phyloP scores from a whole-genome alignment of 2,113 vertebrate species.

The Mastomys coucha region DNA sequence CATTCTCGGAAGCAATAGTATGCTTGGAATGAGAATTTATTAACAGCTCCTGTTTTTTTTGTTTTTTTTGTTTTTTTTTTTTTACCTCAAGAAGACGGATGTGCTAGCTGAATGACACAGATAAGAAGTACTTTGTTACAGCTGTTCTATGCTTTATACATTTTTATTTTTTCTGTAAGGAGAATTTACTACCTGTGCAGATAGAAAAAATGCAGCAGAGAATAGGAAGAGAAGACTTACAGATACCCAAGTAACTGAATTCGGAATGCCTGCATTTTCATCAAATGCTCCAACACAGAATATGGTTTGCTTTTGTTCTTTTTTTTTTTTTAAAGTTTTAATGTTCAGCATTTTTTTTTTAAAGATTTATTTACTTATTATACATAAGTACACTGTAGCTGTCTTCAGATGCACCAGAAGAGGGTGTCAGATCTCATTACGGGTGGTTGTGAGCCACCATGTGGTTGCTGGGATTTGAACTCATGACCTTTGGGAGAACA shows the following conservation, averaged over 20 bases:
- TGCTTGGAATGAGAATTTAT: constrained; percentile 27
- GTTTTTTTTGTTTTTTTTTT: not conserved
- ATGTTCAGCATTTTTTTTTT: too few relatives aligned
- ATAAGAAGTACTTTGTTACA: constrained; percentile 48
- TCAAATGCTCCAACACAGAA: not conserved
- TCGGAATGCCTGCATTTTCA: not conserved
- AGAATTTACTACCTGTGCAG: not conserved
- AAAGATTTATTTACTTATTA: too few relatives aligned
- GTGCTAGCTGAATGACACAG: not conserved
- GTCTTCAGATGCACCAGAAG: too few relatives aligned
- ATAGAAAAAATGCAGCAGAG: not conserved
- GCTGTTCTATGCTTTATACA: not conserved
- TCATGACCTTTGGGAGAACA: too few relatives aligned
- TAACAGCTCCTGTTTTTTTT: not conserved
- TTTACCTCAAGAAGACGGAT: constrained; percentile 29
- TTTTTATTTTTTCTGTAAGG: not conserved
- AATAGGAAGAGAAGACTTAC: not conserved
- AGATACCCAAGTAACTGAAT: constrained; percentile 1
- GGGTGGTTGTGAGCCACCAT: too few relatives aligned
- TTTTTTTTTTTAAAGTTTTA: too few relatives aligned
- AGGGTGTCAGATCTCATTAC: too few relatives aligned
- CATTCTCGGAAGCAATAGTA: constrained; percentile 13
- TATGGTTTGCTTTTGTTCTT: not conserved
- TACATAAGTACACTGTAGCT: too few relatives aligned
- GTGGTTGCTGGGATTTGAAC: too few relatives aligned